These are phyloP conservation scores for Drosophila nasuta DNA, from an alignment of 1,140 invertebrate genomes.

Conservation along the genomic window DNA sequence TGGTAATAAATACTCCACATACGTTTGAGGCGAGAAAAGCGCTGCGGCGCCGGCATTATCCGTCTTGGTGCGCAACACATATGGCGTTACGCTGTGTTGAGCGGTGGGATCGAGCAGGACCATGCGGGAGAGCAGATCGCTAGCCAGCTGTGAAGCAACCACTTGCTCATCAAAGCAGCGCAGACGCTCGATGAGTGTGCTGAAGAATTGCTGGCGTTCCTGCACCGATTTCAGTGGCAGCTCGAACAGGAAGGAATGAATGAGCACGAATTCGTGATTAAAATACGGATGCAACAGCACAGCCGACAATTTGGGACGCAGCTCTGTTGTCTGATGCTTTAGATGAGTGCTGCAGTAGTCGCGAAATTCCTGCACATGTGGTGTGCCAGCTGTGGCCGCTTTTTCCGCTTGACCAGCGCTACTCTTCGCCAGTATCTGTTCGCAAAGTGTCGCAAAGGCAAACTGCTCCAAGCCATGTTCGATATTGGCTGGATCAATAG, in stretches of 20 bases:
- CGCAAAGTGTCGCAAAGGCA: conserved; percentile 92
- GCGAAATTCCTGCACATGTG: conserved; percentile 88
- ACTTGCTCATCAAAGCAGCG: conserved; percentile 90
- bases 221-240: conserved; percentile 90
- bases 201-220: conserved; percentile 92
- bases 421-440: conserved; percentile 89
- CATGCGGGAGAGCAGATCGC: conserved; percentile 91
- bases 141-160: conserved; percentile 91
- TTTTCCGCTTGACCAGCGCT: too few species aligned
- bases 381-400: conserved; percentile 52
- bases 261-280: conserved; percentile 92
- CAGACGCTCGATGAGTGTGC: conserved; percentile 88
- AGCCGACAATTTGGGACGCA: conserved; percentile 87
- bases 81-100: conserved; percentile 90
- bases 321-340: conserved; percentile 87
- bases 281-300: conserved; percentile 91
- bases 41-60: conserved; percentile 78
- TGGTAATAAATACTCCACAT: conserved; percentile 89
- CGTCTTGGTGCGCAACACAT: conserved; percentile 90
- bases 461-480: conserved; percentile 89
- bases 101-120: conserved; percentile 92
- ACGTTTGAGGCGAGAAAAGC: conserved; percentile 88
- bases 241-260: conserved; percentile 92
- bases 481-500: conserved; percentile 85
- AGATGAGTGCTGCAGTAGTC: conserved; percentile 88